Conservation (phyloP, 2,113 vertebrate species). For the Ciconia maguari region DNA sequence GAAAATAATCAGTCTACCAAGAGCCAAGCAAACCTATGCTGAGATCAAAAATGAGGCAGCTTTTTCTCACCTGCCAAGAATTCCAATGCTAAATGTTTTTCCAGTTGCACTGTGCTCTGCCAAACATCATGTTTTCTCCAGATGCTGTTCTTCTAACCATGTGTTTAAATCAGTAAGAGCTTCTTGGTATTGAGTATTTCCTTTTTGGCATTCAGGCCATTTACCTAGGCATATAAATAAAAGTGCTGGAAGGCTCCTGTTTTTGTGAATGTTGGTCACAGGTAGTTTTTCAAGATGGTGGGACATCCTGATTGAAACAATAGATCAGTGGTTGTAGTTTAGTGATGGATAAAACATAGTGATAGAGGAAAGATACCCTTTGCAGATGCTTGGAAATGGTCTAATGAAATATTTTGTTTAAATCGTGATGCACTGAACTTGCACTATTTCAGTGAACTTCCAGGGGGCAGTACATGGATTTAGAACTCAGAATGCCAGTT, state of each 20-base stretch:
- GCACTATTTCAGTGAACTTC: background rate
- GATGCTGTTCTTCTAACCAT: background rate
- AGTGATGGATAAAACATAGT: background rate
- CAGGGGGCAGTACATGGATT: background rate
- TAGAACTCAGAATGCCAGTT: background rate
- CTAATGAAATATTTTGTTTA: background rate
- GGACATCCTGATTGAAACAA: background rate
- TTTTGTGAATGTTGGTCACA: background rate
- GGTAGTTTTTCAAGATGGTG: background rate
- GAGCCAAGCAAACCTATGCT: background rate
- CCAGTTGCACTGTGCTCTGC: background rate
- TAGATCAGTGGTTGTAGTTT: background rate
- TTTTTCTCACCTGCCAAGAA: slow-evolving; percentile 19
- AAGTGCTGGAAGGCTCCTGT: background rate
- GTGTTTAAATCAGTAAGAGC: background rate
- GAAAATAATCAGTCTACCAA: background rate
- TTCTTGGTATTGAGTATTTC: background rate
- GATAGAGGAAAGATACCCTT: background rate
- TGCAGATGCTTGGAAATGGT: background rate
- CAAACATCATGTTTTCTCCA: slow-evolving; percentile 8
- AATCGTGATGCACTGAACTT: background rate
- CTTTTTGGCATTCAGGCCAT: background rate
- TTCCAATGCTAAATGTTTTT: background rate
- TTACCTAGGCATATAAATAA: background rate
- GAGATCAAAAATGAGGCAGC: background rate